Evolutionary conservation across 1,140 invertebrate species (phyloP), one percentile per base, ranked within the genome.

Genomic region (Aphaenogaster rudis): DNA sequence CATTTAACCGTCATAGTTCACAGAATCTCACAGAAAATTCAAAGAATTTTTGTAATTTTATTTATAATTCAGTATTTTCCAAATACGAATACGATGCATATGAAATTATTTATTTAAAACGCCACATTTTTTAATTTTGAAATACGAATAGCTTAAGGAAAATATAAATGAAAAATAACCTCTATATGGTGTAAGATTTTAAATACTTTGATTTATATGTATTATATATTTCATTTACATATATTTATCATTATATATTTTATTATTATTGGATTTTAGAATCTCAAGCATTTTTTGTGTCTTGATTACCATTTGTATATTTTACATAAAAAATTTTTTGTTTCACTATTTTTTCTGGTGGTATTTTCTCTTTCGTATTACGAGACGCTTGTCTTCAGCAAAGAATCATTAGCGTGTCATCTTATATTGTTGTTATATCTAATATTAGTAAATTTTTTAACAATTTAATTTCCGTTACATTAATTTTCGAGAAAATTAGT

Each of bases 381-480:
- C 33, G 8, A 9, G 3, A 45, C 39, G 39, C 9, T 33, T n/a
- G 13, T 28, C 4, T 45, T 77, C 21, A 61, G 8, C 13, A 45
- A 45, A 17, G 54, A 33, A n/a, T 45, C 4, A n/a, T 28, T 77
- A 54, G 8, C 33, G 13, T 28, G 39, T 63, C 11, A 66, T 67
- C 36, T 42, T 69, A 48, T 4, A 15, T 69, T 42, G 21, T 15
- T 28, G 5, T 11, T 6, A 39, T 15, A 54, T 54, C n/a, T 0
- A 50, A 36, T 63, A 67, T 52, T 67, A 80, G 66, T 52, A 67
- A 67, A 21, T 80, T 21, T 15, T 17, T 17, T 5, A 42, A 48
- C 13, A 42, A 5, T 54, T 9, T 21, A 15, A 13, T 52, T 69
- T 52, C 2, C 39, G n/a, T 9, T 2, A 9, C 4, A 17, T 3